These are phyloP conservation scores for Stichopus horrens DNA, from an alignment of 53 echinoderm and acorn worm genomes.

Conservation along the genomic window DNA sequence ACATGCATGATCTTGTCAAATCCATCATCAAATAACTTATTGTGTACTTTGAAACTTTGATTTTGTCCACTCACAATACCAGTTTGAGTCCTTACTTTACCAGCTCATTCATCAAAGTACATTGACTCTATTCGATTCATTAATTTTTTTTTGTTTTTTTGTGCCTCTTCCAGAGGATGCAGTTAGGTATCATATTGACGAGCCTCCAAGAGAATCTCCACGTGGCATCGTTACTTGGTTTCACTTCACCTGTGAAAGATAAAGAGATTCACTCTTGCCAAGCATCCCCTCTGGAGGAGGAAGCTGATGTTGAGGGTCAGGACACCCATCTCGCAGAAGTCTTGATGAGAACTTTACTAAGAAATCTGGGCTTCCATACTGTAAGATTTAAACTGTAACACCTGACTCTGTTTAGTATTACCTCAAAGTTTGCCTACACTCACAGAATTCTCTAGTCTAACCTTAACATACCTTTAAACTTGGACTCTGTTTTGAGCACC, in stretches of 20 bases:
- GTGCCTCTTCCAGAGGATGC: conserved; percentile 79
- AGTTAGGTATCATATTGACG: conserved; percentile 92
- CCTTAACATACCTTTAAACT: too few relatives aligned
- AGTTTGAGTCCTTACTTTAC: not conserved
- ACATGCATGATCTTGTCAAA: too few relatives aligned
- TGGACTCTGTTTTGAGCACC: too few relatives aligned
- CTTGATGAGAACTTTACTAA: conserved; percentile 91
- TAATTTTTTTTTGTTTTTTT: not conserved
- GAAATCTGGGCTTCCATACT: conserved; percentile 97
- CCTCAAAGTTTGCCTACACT: too few relatives aligned
- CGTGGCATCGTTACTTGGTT: conserved; percentile 92
- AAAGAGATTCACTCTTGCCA: conserved; percentile 65
- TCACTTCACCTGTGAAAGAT: conserved; percentile 76
- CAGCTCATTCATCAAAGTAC: not conserved
- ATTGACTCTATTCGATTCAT: not conserved
- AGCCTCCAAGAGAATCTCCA: conserved; percentile 97
- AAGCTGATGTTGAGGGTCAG: conserved; percentile 52
- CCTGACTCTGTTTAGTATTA: too few relatives aligned
- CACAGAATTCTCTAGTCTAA: too few relatives aligned
- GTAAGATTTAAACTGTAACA: conserved; percentile 52
- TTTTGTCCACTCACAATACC: too few relatives aligned
- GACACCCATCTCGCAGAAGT: conserved; percentile 93
- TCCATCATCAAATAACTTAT: too few relatives aligned
- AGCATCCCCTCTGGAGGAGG: conserved; percentile 55
- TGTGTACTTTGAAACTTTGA: too few relatives aligned